Evolutionary conservation across 2,797 vertebrate species (phyloP), one percentile per base, ranked within the genome.

Genomic region (Xiphophorus birchmanni): DNA sequence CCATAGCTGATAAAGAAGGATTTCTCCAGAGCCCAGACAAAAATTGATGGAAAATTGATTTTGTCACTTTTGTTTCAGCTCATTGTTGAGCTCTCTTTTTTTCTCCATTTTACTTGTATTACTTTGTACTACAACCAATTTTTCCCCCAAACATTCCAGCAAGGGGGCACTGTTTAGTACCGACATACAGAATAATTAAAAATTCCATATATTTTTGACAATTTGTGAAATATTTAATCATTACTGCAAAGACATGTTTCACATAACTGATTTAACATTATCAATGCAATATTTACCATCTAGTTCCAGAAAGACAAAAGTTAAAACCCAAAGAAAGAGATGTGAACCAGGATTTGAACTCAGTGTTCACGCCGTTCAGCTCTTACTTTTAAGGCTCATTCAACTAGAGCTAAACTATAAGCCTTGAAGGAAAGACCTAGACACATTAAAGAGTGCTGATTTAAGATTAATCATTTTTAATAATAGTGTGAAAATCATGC

Each of bases 1-100:
- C 58, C 40, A 67, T 73, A 77, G 42, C 79, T 84, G 82, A 91
- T 87, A 88, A 86, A 9, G 13, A 12, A 74, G 44, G 44, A 54
- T 77, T 86, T 82, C 78, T 78, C 67, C 48, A 82, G 32, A 89
- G 63, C 72, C 74, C 60, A n/a, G 44, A 85, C 72, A 82, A 72
- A 78, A 83, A 86, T 40, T 29, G 44, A 79, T 23, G 8, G 71
- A 67, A 84, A 87, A 82, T 83, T 5, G 15, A 48, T 76, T 83
- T 80, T 32, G 45, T 48, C 79, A 77, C 74, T 65, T 81, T 82
- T 26, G 2, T 45, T 26, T n/a, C 35, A 17, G 23, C 58, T 44
- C 29, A 32, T 47, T 84, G 44, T 35, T 29, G 76, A 17, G 73
- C 73, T 80, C 37, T 17, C 35, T 81, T 40, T 11, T 35, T 4